Base-by-base conservation (phyloP, 2,888 invertebrate species). In the Julus scanicus region DNA sequence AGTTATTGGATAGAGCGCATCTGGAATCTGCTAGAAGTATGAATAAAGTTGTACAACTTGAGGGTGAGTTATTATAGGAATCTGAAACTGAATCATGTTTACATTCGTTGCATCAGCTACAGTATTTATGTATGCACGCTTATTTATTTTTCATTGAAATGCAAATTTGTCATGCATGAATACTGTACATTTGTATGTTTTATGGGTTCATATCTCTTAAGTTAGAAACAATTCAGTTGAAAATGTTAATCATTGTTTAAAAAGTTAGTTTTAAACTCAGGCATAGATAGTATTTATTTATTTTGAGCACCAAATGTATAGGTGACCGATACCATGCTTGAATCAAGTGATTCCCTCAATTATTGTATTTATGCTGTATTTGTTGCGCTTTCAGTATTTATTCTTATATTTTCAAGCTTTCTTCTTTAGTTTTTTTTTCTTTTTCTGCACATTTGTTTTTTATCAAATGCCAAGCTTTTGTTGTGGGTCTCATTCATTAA, bases 301-400 rank as follows among this genome's bases (percentile, higher is more conserved):
- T 37, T 37, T 80, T 15, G 80, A 37, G 15, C 37, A 71, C 17
- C 53, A 15, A 15, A 44, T 44, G 44, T 44, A 44, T 8, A 8
- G 44, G 44, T 63, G 17, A 63, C 6, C 5, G 53, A 5, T 37
- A 11, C 37, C 37, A 5, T 29, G 15, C 29, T 15, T 37, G 15
- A 39, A 9, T 39, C 9, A 29, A 71, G 20, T 20, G 4, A 9
- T n/a, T 71, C 71, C 3, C 29, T 29, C 11, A 29, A 8, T n/a
- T 29, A 15, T 13, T 80, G 37, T 37, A 39, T 80, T 80, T 80
- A 13, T 80, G n/a, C 15, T 40, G n/a, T 49, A 37, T 71, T 49
- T 88, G 48, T 88, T 39, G 87, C 96, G 89, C 94, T 95, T 89
- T 92, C 92, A 48, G 8, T 57, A 20, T 53, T 17, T 15, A 49